Conservation (phyloP, 2,888 invertebrate genomes). For the Isoperla grammatica region DNA sequence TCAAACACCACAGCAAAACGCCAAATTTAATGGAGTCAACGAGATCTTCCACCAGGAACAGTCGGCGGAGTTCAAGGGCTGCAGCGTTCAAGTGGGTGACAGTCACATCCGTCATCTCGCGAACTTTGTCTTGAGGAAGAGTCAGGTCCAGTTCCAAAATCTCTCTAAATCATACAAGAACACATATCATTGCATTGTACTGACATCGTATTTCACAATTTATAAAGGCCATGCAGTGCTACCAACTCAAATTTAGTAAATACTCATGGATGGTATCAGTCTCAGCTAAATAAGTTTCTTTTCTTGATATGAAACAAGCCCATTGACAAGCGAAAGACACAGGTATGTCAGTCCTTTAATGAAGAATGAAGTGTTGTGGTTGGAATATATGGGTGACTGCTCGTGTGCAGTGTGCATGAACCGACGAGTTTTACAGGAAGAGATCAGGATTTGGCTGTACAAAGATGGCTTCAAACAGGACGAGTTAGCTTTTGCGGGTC, state of each 20-base stretch:
- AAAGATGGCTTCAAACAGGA: too few species aligned
- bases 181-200: neutral
- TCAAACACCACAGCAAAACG: slow-evolving; percentile 91
- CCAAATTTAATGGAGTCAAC: slow-evolving; percentile 95
- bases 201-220: neutral
- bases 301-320: too few species aligned
- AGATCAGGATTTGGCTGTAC: too few species aligned
- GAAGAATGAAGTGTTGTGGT: too few species aligned
- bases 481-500: too few species aligned
- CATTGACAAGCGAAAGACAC: too few species aligned
- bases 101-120: slow-evolving; percentile 77
- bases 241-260: neutral
- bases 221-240: neutral
- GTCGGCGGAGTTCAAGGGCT: slow-evolving; percentile 75
- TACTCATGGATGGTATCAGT: too few species aligned
- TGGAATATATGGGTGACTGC: too few species aligned
- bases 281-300: too few species aligned
- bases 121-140: slow-evolving; percentile 86
- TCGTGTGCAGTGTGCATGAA: too few species aligned
- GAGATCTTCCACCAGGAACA: slow-evolving; percentile 95
- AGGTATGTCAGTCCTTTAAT: too few species aligned
- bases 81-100: slow-evolving; percentile 83
- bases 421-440: too few species aligned
- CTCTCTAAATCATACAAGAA: slow-evolving; percentile 50
- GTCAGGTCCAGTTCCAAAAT: slow-evolving; percentile 83